Conservation (phyloP, 2,113 vertebrate genomes). For the Phrynosoma platyrhinos region DNA sequence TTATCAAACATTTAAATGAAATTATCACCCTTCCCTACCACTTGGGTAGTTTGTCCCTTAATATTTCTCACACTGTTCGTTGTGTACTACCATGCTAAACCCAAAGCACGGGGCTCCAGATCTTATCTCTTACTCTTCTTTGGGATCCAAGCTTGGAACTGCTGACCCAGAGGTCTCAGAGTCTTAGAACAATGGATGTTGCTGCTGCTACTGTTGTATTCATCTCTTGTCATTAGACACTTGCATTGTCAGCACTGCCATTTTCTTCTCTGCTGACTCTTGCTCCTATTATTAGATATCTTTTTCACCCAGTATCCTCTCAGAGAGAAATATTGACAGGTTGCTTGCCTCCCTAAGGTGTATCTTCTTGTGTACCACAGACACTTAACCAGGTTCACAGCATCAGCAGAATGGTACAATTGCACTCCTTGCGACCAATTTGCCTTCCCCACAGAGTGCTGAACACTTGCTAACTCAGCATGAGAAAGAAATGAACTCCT, state of each 20-base stretch:
- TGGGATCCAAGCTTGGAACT: neutral
- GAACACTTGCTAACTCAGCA: neutral
- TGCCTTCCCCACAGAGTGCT: neutral
- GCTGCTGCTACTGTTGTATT: neutral
- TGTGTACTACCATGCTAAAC: neutral
- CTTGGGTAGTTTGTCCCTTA: neutral
- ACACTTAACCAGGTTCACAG: neutral
- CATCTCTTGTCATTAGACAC: conserved; percentile 10
- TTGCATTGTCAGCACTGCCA: neutral
- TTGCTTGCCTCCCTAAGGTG: conserved; percentile 7
- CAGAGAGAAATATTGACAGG: conserved; percentile 27
- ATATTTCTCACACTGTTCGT: neutral
- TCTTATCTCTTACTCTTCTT: neutral
- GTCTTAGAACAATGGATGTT: neutral
- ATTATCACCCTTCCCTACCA: neutral
- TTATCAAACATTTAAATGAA: neutral
- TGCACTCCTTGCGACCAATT: neutral
- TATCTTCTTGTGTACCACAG: neutral
- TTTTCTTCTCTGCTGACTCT: conserved; percentile 33
- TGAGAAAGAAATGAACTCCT: neutral
- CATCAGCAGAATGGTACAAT: neutral
- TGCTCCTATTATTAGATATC: conserved; percentile 28
- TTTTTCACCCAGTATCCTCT: neutral
- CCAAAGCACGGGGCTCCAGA: neutral
- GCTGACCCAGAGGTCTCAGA: neutral